Conservation (phyloP, 1,140 invertebrate species). For the Apis laboriosa region DNA sequence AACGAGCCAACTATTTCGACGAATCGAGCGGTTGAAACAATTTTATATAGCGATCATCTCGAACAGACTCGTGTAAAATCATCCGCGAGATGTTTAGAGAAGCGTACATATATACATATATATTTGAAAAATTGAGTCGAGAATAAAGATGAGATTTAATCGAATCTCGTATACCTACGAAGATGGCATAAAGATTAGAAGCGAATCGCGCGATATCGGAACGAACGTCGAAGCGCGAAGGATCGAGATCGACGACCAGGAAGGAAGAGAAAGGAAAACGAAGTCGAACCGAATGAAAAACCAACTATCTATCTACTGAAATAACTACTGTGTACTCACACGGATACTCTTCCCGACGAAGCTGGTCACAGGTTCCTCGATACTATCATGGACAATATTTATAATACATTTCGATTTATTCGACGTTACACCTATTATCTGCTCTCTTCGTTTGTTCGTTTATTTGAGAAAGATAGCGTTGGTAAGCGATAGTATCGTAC, state of each 20-base stretch:
- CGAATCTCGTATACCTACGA: neutral
- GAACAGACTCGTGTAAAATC: conserved; percentile 19
- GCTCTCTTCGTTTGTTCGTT: conserved; percentile 36
- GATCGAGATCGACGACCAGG: too few species aligned
- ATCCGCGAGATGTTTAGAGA: conserved; percentile 22
- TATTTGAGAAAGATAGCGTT: conserved; percentile 51
- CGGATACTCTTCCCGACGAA: neutral
- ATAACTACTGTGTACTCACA: conserved; percentile 24
- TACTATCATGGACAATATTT: neutral
- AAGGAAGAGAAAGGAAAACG: neutral
- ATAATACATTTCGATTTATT: neutral
- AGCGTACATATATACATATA: neutral
- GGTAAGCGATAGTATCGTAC: conserved; percentile 67
- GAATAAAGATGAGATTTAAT: neutral
- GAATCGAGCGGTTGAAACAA: neutral
- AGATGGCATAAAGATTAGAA: too few species aligned
- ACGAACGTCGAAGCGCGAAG: too few species aligned
- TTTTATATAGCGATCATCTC: neutral
- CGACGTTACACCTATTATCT: neutral
- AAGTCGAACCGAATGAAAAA: neutral
- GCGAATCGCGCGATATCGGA: too few species aligned
- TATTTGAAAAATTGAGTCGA: too few species aligned
- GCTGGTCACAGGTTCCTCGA: too few species aligned
- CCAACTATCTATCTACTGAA: neutral
- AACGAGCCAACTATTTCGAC: conserved; percentile 8